phyloP scores from a whole-genome alignment of 2,888 invertebrate genomes.

The Drosophila flavopinicola region DNA sequence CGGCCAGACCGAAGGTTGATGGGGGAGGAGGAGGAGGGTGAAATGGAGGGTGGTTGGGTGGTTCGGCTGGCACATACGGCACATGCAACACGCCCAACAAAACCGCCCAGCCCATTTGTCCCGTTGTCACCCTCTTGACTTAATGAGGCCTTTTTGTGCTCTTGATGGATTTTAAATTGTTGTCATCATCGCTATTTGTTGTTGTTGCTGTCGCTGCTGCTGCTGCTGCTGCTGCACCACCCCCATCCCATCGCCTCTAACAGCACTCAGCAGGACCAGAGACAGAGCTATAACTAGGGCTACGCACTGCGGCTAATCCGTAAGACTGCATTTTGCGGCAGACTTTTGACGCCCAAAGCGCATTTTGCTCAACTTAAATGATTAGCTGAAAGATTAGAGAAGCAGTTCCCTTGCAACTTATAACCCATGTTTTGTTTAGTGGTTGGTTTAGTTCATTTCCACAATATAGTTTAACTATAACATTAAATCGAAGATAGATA shows the following conservation, averaged over 20 bases:
- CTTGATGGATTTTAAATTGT: constrained; percentile 83
- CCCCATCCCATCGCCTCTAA: neutral
- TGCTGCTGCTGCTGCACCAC: neutral
- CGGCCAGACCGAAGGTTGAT: neutral
- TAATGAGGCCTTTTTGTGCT: constrained; percentile 81
- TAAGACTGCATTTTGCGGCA: constrained; percentile 42
- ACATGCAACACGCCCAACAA: constrained; percentile 44
- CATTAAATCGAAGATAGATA: too few species aligned
- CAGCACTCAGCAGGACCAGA: neutral
- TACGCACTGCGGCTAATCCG: constrained; percentile 41
- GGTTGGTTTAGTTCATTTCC: too few species aligned
- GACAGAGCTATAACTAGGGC: too few species aligned
- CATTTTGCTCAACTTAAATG: constrained; percentile 49
- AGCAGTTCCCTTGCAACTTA: too few species aligned
- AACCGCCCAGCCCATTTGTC: constrained; percentile 40
- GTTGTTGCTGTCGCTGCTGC: neutral
- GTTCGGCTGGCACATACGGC: constrained; percentile 38
- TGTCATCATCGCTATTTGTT: constrained; percentile 79
- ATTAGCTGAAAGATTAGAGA: constrained; percentile 34
- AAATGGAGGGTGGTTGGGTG: neutral
- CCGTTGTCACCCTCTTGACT: constrained; percentile 79
- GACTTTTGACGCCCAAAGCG: constrained; percentile 65
- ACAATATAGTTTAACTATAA: too few species aligned
- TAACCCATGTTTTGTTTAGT: too few species aligned
- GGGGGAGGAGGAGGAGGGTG: neutral